Evolutionary conservation across 2,888 invertebrate species (phyloP), one percentile per base, ranked within the genome.

Genomic region (Acleris sparsana): DNA sequence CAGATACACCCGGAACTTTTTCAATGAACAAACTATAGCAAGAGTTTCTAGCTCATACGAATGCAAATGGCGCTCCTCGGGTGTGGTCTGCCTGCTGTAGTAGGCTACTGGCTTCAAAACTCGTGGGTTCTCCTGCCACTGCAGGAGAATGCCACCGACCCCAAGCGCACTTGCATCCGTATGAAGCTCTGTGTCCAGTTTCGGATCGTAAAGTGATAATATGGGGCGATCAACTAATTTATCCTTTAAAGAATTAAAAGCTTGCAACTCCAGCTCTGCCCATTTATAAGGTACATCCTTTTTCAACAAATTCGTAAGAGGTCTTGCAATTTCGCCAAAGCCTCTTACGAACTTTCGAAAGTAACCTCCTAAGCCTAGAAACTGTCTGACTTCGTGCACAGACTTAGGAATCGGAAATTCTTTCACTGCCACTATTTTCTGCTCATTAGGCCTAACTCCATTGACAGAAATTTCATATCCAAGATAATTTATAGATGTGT

Each of bases 391-490:
- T 20, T 72, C 71, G 18, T 75, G 73, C 0, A 72, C 61, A 63
- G 72, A 73, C 53, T 44, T 62, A 1, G 84, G 83, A 9, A 43
- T 52, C 13, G 75, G 74, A 63, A 78, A 77, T 17, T 78, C 58
- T 44, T 51, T 5, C 0, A 84, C 72, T 0, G 77, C 74, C 11
- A 64, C n/a, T 7, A 77, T 72, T 70, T 83, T 80, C 1, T 48
- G 55, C 3, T 57, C 33, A 6, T 77, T 78, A 1, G 82, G 82
- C 44, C 69, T 53, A 0, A 83, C 68, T 0, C 79, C 77, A 0
- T 68, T 43, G 18, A 39, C 64, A n/a, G 71, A 72, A 25, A 82
- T 72, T 63, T 78, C 74, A 18, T 76, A 73, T 0, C 80, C 80
- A 13, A 82, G 63, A 63, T 77, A 81, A 4, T 77, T 72, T n/a